Evolutionary conservation across 2,113 vertebrate genomes (phyloP), one percentile per base, ranked within the genome.

Genomic region (Nothocercus julius): DNA sequence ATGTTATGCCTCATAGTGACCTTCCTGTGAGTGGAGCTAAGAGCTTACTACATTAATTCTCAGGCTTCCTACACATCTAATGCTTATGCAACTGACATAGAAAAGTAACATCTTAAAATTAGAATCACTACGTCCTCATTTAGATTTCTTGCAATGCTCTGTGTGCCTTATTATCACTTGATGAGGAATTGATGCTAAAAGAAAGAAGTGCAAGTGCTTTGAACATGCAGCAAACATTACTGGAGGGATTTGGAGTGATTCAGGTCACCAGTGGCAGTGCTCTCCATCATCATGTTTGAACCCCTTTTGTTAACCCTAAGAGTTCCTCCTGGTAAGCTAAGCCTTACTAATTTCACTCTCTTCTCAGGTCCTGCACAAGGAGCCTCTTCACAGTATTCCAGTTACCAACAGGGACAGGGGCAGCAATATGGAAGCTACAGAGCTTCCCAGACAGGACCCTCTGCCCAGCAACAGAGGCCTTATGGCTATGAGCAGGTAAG

Each of bases 401-500:
- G 99, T 97, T 99, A 99, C 97, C 99, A 99, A 86, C 99, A 99
- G 93, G 98, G 98, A 49, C 99, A 99, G 95, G 98, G 98, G 78
- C 99, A 99, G 95, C 99, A 99, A 94, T 99, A 99, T 5, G 97
- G 98, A 21, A 98, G 98, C 80, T 99, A 99, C 96, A 98, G 99
- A 91, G 96, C 99, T 11, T 97, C 98, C 51, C 99, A 99, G 96
- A 98, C 98, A 2, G 98, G 98, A 28, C 98, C 98, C 5, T 98
- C 98, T 7, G 97, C 98, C 66, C 99, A 99, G 96, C 96, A 99
- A 86, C 99, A 99, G 97, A 98, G 99, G 97, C 97, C 99, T 22
- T 99, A 99, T 1, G 97, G 98, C 90, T 99, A 99, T 6, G 99
- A 99, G 97, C 99, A 99, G 99, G 99, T 99, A 98, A 96, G 93